Evolutionary conservation across 2,113 vertebrate species (phyloP).

Genomic region (Marcusenius ussheri): DNA sequence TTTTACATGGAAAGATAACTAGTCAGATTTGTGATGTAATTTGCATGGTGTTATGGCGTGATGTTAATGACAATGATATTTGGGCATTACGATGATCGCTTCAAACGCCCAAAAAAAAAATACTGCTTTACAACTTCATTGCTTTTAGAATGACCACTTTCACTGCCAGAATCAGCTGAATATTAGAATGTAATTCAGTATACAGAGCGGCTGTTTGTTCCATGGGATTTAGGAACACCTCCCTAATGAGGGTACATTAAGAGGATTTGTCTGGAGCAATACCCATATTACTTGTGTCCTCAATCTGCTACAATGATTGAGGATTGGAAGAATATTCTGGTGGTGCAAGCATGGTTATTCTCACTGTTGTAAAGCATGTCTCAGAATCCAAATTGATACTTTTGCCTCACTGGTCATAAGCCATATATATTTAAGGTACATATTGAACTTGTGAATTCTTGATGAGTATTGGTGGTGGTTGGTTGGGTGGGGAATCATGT

Average conservation of each 20-base stretch:
- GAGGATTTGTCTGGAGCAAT: neutral
- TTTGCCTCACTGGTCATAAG: neutral
- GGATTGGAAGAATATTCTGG: neutral
- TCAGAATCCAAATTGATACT: neutral
- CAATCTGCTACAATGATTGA: neutral
- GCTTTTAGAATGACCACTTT: neutral
- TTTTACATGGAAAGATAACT: neutral
- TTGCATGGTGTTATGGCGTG: neutral
- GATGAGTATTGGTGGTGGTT: neutral
- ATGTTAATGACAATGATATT: constrained; percentile 1
- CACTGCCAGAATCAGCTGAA: neutral
- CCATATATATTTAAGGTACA: neutral
- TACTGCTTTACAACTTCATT: neutral
- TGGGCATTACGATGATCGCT: neutral
- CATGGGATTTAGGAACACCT: neutral
- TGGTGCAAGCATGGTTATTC: neutral
- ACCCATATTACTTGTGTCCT: neutral
- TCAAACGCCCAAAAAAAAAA: neutral
- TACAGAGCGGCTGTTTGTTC: neutral
- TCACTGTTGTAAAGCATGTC: neutral
- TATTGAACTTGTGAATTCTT: neutral
- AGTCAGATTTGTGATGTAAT: neutral
- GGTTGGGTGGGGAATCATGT: neutral
- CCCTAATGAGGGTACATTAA: neutral
- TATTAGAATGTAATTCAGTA: neutral